Evolutionary conservation across 2,888 invertebrate genomes (phyloP).

Genomic region (Dusona sp.): DNA sequence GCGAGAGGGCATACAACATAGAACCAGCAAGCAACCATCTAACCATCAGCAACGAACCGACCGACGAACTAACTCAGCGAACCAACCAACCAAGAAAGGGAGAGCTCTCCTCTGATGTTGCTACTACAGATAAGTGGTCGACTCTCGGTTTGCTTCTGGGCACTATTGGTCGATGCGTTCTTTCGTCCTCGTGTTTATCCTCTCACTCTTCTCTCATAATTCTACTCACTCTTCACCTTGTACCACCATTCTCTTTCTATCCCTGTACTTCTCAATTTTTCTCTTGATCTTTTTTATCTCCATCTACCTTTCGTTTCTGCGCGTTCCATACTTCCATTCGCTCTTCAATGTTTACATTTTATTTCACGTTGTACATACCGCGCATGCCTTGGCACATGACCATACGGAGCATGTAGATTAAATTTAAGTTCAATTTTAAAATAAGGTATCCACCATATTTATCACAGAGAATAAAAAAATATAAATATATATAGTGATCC

Average conservation of each 20-base stretch:
- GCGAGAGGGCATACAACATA: constrained; percentile 17
- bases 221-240: constrained; percentile 65
- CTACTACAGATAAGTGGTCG: constrained; percentile 83
- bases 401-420: neutral
- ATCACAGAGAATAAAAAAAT: neutral
- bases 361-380: constrained; percentile 79
- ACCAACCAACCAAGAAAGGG: constrained; percentile 77
- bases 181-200: constrained; percentile 75
- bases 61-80: constrained; percentile 74
- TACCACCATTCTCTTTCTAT: constrained; percentile 64
- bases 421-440: neutral
- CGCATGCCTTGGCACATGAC: no score
- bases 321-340: constrained; percentile 66
- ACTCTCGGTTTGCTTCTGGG: constrained; percentile 81
- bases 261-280: constrained; percentile 1
- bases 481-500: neutral
- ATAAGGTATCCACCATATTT: neutral
- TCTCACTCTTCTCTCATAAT: constrained; percentile 66
- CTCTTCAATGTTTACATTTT: constrained; percentile 78
- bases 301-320: constrained; percentile 52
- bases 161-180: constrained; percentile 82
- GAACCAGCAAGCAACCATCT: constrained; percentile 78
- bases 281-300: constrained; percentile 33
- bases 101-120: constrained; percentile 81
- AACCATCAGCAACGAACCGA: constrained; percentile 74